Evolutionary conservation across 2,797 vertebrate genomes (phyloP), one percentile per base, ranked within the genome.

Genomic region (Chrysocyon brachyurus): DNA sequence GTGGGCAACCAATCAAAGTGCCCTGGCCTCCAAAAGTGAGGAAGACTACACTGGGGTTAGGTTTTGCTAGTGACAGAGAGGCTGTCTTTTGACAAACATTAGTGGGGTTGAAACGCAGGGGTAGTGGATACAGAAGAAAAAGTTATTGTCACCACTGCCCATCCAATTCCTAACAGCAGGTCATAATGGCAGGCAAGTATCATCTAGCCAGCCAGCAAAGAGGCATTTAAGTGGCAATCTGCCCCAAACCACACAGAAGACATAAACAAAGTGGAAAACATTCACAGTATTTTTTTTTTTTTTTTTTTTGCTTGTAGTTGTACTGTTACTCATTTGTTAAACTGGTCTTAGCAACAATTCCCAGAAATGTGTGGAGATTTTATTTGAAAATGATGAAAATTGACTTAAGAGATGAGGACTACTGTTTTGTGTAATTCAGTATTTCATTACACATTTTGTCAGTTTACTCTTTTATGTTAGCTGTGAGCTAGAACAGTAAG

Each of bases 321-420:
- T 49, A 72, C 63, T 87, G 93, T 86, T 16, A n/a, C 14, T 15
- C 36, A 46, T 70, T 91, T 87, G 63, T 91, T 79, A 83, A 91
- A 89, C 31, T 87, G 12, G 19, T 73, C 57, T 87, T 86, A 33
- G 46, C 19, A 87, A 54, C 82, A 61, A 87, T 95, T 95, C 96
- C 15, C 24, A 95, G 87, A 88, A 77, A 88, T 68, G 40, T 26
- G 22, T 52, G 52, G 66, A 83, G 3, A 81, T 28, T 66, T 92
- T 52, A 57, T 36, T 85, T 86, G 59, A 94, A 94, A 82, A 92
- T 68, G 90, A 92, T 83, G 28, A 93, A 94, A 94, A 84, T 73
- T 49, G 21, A 90, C 89, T n/a, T 24, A 73, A 94, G 79, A 56
- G 68, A 75, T 94, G 36, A 92, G 56, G 72, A 84, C 16, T 3